Evolutionary conservation across 2,113 vertebrate species (phyloP), one percentile per base, ranked within the genome.

Genomic region (Eurystomus gularis): DNA sequence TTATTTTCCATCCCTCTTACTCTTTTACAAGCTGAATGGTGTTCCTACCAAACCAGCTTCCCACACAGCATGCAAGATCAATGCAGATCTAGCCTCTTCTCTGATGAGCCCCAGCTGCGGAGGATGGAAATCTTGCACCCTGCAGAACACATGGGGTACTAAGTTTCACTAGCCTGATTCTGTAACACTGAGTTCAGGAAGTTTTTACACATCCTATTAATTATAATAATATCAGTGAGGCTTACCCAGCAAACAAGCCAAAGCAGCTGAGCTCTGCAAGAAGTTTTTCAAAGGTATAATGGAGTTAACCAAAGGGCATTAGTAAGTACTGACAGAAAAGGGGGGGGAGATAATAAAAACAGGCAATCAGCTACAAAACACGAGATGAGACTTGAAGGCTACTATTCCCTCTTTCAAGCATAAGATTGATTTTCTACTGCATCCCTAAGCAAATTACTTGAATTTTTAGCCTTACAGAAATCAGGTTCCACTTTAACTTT

Each of bases 211-310:
- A 93, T 93, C 84, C 77, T 95, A 84, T 93, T 95, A 96, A 94
- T 94, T 95, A 91, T 64, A 94, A 82, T 60, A 97, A 69, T 96
- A 96, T 90, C 91, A 86, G 69, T 91, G 83, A 94, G 86, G 86
- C 94, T 95, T 91, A 88, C 68, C 83, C 91, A 91, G 95, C 93
- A 96, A 97, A 96, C 94, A 96, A 96, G 89, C 39, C 92, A 69
- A 96, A 96, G 92, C 49, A 88, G 90, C 95, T 97, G 95, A 96
- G 92, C 93, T 94, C 71, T 93, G 92, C 91, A 94, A 77, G 61
- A 96, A 96, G 84, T 96, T 96, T 93, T 96, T 94, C 93, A 90
- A 93, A 96, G 90, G 92, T 94, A 82, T 96, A 95, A 93, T 61
- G 54, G 81, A 94, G 93, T 88, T 96, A 95, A 96, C 91, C 91